Conservation (phyloP, 2,113 vertebrate species). For the Macroglossus sobrinus region DNA sequence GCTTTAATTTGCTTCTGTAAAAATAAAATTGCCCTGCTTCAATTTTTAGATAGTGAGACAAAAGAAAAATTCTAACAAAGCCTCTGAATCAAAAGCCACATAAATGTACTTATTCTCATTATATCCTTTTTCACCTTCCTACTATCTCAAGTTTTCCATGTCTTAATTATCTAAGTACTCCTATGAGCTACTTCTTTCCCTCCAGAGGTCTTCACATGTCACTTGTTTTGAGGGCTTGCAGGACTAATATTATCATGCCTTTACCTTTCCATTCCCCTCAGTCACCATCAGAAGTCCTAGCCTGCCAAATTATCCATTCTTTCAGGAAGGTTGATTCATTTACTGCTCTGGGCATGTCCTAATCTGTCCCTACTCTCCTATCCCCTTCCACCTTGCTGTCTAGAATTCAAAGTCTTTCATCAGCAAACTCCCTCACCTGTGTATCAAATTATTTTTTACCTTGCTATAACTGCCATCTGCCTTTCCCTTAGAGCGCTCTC, state of each 20-base stretch:
- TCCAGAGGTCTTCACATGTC: background rate
- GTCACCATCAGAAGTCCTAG: background rate
- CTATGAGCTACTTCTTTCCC: background rate
- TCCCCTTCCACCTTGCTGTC: background rate
- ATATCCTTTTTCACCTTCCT: background rate
- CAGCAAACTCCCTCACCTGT: background rate
- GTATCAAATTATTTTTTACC: background rate
- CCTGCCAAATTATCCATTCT: background rate
- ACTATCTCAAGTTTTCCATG: background rate
- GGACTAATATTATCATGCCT: background rate
- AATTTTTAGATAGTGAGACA: background rate
- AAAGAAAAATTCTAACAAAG: slow-evolving; percentile 28
- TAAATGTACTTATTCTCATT: background rate
- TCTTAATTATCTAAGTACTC: background rate
- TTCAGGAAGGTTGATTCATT: background rate
- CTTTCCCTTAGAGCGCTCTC: background rate
- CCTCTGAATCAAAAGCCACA: background rate
- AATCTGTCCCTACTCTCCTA: background rate
- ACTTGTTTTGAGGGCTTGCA: background rate
- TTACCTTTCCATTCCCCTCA: background rate
- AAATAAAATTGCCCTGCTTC: background rate
- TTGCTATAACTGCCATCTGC: background rate
- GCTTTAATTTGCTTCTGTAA: background rate
- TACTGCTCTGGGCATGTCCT: background rate
- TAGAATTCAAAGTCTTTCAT: background rate